A percentile compares a stretch with the other conserved stretches of the same genome.
Evolutionary conservation across 2,797 vertebrate genomes (phyloP).

Genomic region (Anguilla pacifica): DNA sequence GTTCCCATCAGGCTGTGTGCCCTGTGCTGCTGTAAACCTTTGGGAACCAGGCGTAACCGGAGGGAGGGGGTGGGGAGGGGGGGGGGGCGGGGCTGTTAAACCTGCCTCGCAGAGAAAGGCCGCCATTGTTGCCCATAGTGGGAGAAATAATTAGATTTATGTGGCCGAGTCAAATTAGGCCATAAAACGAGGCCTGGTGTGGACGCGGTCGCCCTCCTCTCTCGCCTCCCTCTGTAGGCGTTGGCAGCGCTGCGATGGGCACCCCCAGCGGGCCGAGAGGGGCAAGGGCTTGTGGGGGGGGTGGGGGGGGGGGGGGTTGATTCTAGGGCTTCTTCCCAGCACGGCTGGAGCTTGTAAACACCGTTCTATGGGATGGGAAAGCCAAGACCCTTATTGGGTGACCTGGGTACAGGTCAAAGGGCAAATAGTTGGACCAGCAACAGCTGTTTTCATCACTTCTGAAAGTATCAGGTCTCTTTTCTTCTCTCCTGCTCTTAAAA

Average conservation of each 20-base stretch:
- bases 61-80: slow-evolving; percentile 57
- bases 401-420: slow-evolving; percentile 81
- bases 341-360: slow-evolving; percentile 80
- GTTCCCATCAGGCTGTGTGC: slow-evolving; percentile 57
- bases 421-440: slow-evolving; percentile 77
- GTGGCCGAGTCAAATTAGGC: slow-evolving; percentile 81
- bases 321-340: slow-evolving; percentile 78
- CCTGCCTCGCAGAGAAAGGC: slow-evolving; percentile 71
- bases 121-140: slow-evolving; percentile 80
- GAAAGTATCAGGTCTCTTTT: slow-evolving; percentile 35
- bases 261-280: slow-evolving; percentile 67
- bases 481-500: slow-evolving; percentile 13
- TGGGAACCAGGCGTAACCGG: slow-evolving; percentile 72
- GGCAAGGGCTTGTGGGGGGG: slow-evolving; percentile 39
- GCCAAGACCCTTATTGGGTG: slow-evolving; percentile 75
- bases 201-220: slow-evolving; percentile 64
- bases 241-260: slow-evolving; percentile 62
- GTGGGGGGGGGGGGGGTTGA: slow-evolving; percentile 44
- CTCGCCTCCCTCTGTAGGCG: slow-evolving; percentile 73
- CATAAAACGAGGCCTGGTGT: slow-evolving; percentile 80
- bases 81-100: slow-evolving; percentile 69
- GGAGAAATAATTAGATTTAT: slow-evolving; percentile 87
- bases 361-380: slow-evolving; percentile 79
- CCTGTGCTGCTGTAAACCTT: slow-evolving; percentile 76
- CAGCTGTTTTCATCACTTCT: slow-evolving; percentile 75